A percentile compares a stretch with the other conserved stretches of the same genome.
These are phyloP conservation scores for Sciurus carolinensis DNA, from an alignment of 2,797 vertebrate genomes.

Conservation along the genomic window DNA sequence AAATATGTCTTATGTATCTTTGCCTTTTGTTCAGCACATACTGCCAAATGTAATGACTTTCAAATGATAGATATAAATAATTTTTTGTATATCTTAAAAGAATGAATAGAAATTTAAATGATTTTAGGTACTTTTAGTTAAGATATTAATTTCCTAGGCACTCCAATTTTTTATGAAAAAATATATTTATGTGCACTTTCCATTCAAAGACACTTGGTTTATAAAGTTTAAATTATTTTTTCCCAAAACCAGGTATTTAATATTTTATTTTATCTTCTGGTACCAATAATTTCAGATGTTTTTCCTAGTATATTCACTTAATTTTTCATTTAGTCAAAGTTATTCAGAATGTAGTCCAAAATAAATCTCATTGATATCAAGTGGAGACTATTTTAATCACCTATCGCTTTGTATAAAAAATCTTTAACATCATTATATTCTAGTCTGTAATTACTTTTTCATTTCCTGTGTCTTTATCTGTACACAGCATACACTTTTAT, in stretches of 20 bases:
- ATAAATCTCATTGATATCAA: not conserved
- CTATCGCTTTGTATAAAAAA: conserved; percentile 29
- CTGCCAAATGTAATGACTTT: not conserved
- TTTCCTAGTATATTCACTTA: not conserved
- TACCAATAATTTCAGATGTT: conserved; percentile 32
- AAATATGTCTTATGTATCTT: not conserved
- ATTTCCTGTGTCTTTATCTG: not conserved
- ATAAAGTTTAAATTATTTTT: conserved; percentile 43
- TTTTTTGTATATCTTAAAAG: conserved; percentile 9
- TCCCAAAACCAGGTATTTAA: not conserved
- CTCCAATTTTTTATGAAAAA: not conserved
- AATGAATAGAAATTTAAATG: conserved; percentile 20
- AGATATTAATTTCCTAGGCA: not conserved
- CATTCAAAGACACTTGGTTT: not conserved
- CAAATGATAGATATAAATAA: not conserved
- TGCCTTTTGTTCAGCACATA: not conserved
- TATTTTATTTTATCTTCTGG: conserved; percentile 10
- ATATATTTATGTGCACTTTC: not conserved
- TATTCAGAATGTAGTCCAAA: conserved; percentile 16
- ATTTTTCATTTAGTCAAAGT: conserved; percentile 37
- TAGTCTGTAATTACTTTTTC: not conserved
- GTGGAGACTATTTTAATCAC: conserved; percentile 19
- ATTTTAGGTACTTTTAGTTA: not conserved
- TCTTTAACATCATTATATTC: not conserved
- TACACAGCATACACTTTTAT: not conserved